Percentiles rank a stretch among this genome's conserved stretches.
Conservation (phyloP, 2,113 vertebrate species). For the Dicentrarchus labrax region DNA sequence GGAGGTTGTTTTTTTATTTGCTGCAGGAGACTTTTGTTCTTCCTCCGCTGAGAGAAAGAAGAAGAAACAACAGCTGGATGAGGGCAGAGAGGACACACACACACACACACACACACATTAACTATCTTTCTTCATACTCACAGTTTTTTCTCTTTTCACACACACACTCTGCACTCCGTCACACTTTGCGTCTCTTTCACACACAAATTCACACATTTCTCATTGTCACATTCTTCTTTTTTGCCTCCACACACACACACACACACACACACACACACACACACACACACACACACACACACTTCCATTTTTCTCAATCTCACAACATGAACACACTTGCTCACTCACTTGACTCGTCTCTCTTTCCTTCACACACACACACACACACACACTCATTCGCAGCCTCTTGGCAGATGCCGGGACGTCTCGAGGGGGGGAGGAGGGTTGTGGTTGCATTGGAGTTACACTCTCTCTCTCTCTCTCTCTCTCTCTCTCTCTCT, state of each 20-base stretch:
- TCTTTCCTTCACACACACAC: conserved; percentile 11
- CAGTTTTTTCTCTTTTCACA: conserved; percentile 48
- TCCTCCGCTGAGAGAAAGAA: conserved; percentile 38
- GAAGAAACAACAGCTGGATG: conserved; percentile 73
- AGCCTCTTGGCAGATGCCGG: conserved; percentile 56
- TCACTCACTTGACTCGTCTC: conserved; percentile 40
- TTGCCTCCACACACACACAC: conserved; percentile 45
- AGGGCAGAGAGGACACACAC: conserved; percentile 45
- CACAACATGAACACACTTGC: conserved; percentile 57
- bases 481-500: neutral
- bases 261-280: conserved; percentile 39
- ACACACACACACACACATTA: conserved; percentile 19
- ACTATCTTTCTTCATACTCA: conserved; percentile 41
- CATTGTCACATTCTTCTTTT: conserved; percentile 63
- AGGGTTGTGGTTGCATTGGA: conserved; percentile 1
- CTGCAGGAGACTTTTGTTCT: conserved; percentile 59
- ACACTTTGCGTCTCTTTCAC: conserved; percentile 68
- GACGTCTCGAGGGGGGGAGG: conserved; percentile 3
- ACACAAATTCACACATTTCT: conserved; percentile 71
- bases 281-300: conserved; percentile 14
- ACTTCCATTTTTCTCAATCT: conserved; percentile 48
- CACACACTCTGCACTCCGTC: conserved; percentile 37
- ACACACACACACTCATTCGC: conserved; percentile 17
- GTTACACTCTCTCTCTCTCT: conserved; percentile 1
- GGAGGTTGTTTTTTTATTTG: conserved; percentile 8